Conservation (phyloP, 2,888 invertebrate species). For the Cybosia mesomella region DNA sequence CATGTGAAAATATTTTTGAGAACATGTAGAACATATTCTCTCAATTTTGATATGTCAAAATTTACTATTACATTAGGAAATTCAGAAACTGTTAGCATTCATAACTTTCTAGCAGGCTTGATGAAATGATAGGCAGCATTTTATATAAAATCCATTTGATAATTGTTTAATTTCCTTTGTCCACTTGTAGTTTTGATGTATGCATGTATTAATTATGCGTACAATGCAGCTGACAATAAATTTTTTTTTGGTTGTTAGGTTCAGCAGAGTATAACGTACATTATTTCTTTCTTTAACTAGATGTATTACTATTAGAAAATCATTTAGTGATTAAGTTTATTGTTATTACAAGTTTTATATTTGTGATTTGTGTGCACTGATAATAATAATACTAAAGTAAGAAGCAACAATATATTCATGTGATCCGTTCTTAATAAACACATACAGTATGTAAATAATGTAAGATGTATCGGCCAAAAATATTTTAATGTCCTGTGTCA, state of each 20-base stretch:
- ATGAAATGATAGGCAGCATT: neutral
- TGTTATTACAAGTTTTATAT: constrained; percentile 51
- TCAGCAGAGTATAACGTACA: constrained; percentile 42
- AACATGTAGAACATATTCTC: constrained; percentile 8
- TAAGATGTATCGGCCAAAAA: constrained; percentile 68
- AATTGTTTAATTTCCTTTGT: neutral
- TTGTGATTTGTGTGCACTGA: constrained; percentile 46
- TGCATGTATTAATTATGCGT: constrained; percentile 23
- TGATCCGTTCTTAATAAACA: constrained; percentile 42
- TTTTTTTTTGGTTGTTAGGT: constrained; percentile 32
- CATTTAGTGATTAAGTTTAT: constrained; percentile 56
- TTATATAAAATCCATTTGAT: constrained; percentile 5
- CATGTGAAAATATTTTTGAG: constrained; percentile 8
- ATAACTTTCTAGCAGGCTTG: constrained; percentile 23
- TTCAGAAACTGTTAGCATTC: constrained; percentile 29
- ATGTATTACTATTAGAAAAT: constrained; percentile 46
- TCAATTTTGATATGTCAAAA: constrained; percentile 24
- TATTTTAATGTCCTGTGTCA: constrained; percentile 58
- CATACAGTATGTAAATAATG: constrained; percentile 63
- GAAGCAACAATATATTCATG: constrained; percentile 30
- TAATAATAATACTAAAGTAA: constrained; percentile 29
- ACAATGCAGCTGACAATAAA: constrained; percentile 46
- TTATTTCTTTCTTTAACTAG: constrained; percentile 45
- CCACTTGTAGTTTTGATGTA: constrained; percentile 20
- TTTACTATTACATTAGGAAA: constrained; percentile 27